Base-by-base conservation (phyloP, 1,140 invertebrate genomes). In the Apocrypta bakeri region DNA sequence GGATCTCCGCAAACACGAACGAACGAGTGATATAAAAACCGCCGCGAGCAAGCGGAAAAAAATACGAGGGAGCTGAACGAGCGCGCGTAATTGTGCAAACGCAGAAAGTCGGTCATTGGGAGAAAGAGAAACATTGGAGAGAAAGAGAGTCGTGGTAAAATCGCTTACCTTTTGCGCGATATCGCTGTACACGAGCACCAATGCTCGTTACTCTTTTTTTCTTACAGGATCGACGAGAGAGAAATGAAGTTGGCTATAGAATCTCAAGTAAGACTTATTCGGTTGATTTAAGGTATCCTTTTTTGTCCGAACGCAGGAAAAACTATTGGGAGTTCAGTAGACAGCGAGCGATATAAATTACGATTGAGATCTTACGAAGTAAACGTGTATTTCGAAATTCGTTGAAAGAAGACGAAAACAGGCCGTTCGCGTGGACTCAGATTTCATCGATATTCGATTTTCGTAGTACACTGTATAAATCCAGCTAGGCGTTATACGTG, bases 391-490 rank as follows among this genome's bases (percentile, higher is more conserved):
- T 66, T 2, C 25, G 24, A 37, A 71, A 12, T 69, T 7, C 66
- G 27, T 17, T 2, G 21, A 0, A 66, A 63, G 66, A 77, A 77
- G 56, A 66, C 6, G 8, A n/a, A n/a, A n/a, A n/a, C n/a, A n/a
- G n/a, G n/a, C n/a, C n/a, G n/a, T n/a, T n/a, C 24, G 21, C n/a
- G 29, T 42, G 25, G 25, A 63, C 40, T 24, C 21, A 66, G 24
- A 27, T 64, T 56, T 73, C 69, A 73, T 80, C 69, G 68, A 80
- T 73, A 80, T 80, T 80, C 68, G 73, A 80, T 80, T 80, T 80
- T 73, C 17, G 69, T 14, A 2, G 63, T 9, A 7, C 63, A 66
- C 63, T 61, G 21, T 56, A 56, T 56, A 56, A n/a, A 56, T 56
- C 48, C 4, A 56, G 68, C 14, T 48, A 4, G 1, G 14, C 7